A percentile compares a stretch with the other conserved stretches of the same genome.
These are phyloP conservation scores for Pampusana beccarii DNA, from an alignment of 2,113 vertebrate species.

Conservation along the genomic window DNA sequence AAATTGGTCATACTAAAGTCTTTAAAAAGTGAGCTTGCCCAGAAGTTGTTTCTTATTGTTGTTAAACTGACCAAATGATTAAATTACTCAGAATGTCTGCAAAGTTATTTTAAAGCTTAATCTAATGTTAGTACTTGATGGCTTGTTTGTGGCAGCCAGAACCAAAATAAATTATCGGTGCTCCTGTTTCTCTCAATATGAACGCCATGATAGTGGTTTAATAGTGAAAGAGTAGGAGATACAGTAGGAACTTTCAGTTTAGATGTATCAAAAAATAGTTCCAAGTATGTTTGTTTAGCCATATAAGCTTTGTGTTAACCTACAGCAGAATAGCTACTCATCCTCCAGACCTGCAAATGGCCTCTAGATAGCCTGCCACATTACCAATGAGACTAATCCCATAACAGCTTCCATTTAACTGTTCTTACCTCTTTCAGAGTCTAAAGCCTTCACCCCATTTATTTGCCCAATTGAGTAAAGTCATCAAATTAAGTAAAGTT, in stretches of 20 bases:
- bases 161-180: neutral
- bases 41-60: neutral
- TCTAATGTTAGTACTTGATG: neutral
- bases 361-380: neutral
- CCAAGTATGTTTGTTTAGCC: neutral
- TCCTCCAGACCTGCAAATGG: neutral
- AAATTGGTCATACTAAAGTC: neutral
- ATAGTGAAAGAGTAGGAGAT: neutral
- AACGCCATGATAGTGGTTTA: neutral
- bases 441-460: constrained; percentile 97
- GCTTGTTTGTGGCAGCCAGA: neutral
- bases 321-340: neutral
- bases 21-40: neutral
- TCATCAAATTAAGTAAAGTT: constrained; percentile 99
- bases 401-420: neutral
- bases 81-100: neutral
- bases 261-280: neutral
- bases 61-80: neutral
- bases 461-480: constrained; percentile 99
- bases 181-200: neutral
- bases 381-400: neutral
- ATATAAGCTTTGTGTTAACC: neutral
- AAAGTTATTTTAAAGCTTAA: neutral
- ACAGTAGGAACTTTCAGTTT: neutral
- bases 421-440: constrained; percentile 85